These are phyloP conservation scores for Coranthus polyacanthus DNA, from an alignment of 2,797 vertebrate species.

Conservation along the genomic window DNA sequence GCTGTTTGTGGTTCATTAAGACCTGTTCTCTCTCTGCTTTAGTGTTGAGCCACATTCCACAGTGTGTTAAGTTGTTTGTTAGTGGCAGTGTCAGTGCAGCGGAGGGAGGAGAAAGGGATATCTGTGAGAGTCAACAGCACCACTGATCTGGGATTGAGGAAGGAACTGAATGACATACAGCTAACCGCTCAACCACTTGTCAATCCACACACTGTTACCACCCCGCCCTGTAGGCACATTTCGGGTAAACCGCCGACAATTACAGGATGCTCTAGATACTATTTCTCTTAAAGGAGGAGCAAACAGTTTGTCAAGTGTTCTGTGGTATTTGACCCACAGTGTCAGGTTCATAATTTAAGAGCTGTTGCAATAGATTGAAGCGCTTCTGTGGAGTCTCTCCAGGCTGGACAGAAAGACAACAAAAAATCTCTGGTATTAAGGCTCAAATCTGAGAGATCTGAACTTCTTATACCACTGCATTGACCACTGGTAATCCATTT, in stretches of 20 bases:
- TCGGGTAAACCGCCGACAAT: conserved; percentile 55
- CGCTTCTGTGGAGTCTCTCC: conserved; percentile 10
- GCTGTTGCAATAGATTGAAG: conserved; percentile 43
- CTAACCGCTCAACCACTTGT: conserved; percentile 57
- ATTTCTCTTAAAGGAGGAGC: conserved; percentile 41
- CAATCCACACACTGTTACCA: conserved; percentile 51
- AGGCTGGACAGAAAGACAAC: conserved; percentile 20
- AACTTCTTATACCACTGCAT: background rate
- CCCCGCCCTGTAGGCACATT: conserved; percentile 61
- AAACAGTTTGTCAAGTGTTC: conserved; percentile 34
- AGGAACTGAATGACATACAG: conserved; percentile 44
- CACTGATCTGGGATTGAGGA: conserved; percentile 43
- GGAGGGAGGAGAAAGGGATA: conserved; percentile 54
- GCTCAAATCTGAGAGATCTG: conserved; percentile 21
- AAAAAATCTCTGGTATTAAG: conserved; percentile 23
- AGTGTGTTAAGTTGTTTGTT: conserved; percentile 63
- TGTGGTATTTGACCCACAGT: conserved; percentile 47
- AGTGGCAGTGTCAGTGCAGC: conserved; percentile 39
- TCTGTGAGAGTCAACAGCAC: conserved; percentile 58
- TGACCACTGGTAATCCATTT: no score
- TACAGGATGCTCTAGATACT: conserved; percentile 54
- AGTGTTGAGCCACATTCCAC: conserved; percentile 65
- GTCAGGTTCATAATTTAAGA: conserved; percentile 58
- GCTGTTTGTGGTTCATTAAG: conserved; percentile 74
- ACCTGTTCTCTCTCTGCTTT: conserved; percentile 48